Percentiles rank a stretch among this genome's conserved stretches.
Conservation (phyloP, 2,113 vertebrate genomes). For the Pongo pygmaeus region DNA sequence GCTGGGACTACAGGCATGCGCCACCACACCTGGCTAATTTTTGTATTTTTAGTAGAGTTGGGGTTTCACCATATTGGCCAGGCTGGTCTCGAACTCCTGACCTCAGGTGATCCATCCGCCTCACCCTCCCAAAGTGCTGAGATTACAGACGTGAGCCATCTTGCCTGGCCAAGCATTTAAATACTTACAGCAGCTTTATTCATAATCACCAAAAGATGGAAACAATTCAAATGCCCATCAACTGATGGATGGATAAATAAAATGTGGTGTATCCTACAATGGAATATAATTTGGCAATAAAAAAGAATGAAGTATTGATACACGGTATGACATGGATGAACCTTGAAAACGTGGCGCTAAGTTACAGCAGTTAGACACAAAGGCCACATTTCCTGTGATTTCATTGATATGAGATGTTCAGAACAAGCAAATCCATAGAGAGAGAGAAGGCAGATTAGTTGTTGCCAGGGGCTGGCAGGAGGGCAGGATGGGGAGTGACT, state of each 20-base stretch:
- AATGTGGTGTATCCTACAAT: background rate
- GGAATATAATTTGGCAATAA: background rate
- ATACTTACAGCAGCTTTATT: background rate
- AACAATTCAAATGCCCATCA: background rate
- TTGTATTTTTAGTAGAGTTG: no score
- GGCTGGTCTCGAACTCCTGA: no score
- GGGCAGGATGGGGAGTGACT: accelerated
- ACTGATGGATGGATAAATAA: background rate
- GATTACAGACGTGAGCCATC: no score
- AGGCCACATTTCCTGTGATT: background rate
- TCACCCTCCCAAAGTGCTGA: no score
- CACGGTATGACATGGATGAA: no score
- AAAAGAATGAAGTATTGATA: background rate
- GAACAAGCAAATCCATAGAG: background rate
- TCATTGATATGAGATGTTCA: background rate
- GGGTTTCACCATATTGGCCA: no score
- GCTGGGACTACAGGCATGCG: no score
- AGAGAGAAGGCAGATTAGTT: accelerated
- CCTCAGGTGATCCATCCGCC: no score
- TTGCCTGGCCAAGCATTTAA: no score
- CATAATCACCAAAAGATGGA: background rate
- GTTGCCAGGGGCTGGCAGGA: background rate
- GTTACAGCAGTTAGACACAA: background rate
- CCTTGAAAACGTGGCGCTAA: background rate
- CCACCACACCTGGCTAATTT: no score